Base-by-base conservation (phyloP, 2,113 vertebrate genomes). In the Pandion haliaetus region DNA sequence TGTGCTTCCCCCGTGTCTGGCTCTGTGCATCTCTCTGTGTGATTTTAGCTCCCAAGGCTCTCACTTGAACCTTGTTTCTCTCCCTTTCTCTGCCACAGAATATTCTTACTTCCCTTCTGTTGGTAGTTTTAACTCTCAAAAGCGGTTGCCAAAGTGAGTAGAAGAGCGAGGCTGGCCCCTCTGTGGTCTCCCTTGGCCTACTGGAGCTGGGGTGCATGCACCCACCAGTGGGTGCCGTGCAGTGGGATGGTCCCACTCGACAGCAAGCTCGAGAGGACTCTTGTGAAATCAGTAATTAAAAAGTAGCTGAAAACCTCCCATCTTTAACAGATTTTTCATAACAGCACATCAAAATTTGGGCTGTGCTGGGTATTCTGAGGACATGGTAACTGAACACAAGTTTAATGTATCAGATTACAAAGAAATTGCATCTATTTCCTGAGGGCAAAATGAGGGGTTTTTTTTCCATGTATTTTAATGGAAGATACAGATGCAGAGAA, bases 151-250 rank as follows among this genome's bases (percentile, higher is more conserved):
- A 10, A 15, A 59, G 31, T 4, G 34, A 52, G n/a, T 7, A 31
- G 61, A 49, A 23, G 2, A 81, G 26, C 1, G 1, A 84, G 31
- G 17, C 0, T 52, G 86, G 20, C 4, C n/a, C 21, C 24, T 67
- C 49, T 36, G 13, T n/a, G n/a, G 13, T 58, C 23, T 58, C 55
- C 8, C 7, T 49, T 50, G 42, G 19, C 42, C 19, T 19, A 40
- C 14, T 9, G 44, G 44, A 70, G 57, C 18, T 2, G 4, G 62
- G 50, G 55, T 59, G 28, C 25, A 1, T 8, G 6, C 20, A 54
- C 40, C 34, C 3, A 0, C 32, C 32, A 28, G 62, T 52, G 49
- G 40, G 36, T 76, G 32, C 32, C 45, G 16, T 12, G 1, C 0
- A 0, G 6, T 25, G 58, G 18, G 62, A 23, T 29, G 50, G 57